Conservation (phyloP, 1,140 invertebrate genomes). For the Euura lappo region DNA sequence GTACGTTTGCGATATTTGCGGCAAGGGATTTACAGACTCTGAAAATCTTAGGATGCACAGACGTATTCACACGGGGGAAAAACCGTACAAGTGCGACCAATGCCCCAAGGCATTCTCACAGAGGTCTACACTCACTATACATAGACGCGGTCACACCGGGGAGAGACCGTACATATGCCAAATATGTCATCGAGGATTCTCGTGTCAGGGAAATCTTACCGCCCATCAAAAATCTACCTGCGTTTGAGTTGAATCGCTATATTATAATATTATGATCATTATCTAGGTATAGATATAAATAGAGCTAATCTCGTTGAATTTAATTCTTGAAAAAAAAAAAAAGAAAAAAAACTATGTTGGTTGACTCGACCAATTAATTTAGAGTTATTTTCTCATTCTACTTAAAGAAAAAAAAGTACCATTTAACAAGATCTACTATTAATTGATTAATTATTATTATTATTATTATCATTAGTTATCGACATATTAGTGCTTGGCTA, state of each 20-base stretch:
- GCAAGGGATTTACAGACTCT: slow-evolving; percentile 62
- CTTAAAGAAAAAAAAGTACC: neutral
- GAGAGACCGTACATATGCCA: slow-evolving; percentile 61
- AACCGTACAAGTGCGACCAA: slow-evolving; percentile 63
- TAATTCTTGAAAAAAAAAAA: neutral
- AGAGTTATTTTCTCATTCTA: neutral
- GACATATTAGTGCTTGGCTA: slow-evolving; percentile 18
- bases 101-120: slow-evolving; percentile 61
- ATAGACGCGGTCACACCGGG: slow-evolving; percentile 63
- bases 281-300: neutral
- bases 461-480: slow-evolving; percentile 11
- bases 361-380: neutral
- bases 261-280: neutral
- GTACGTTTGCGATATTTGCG: slow-evolving; percentile 69
- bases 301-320: neutral
- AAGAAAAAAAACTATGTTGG: neutral
- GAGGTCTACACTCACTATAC: slow-evolving; percentile 58
- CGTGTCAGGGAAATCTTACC: slow-evolving; percentile 59
- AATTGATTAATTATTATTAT: neutral
- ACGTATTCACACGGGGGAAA: slow-evolving; percentile 61
- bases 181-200: slow-evolving; percentile 59
- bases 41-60: slow-evolving; percentile 59
- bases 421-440: too few relatives aligned
- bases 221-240: slow-evolving; percentile 58
- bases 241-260: slow-evolving; percentile 37